Evolutionary conservation across 2,113 vertebrate genomes (phyloP), one percentile per base, ranked within the genome.

Genomic region (Zosterops hypoxanthus): DNA sequence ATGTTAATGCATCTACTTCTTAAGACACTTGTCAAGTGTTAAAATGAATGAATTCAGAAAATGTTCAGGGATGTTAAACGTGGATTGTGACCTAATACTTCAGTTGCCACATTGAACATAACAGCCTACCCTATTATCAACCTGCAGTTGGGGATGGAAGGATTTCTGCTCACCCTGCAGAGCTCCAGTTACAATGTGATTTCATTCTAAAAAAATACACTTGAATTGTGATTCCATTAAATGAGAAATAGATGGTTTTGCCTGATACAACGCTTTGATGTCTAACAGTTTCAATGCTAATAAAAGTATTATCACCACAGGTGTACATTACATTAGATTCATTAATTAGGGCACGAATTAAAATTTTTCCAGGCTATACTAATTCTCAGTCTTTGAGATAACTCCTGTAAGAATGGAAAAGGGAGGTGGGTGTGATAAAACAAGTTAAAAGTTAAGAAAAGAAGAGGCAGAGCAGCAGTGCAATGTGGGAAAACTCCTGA

Each of bases 251-350:
- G 95, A 94, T 92, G 86, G 86, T n/a, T 97, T 97, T 97, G 91
- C 90, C 90, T 34, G 41, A 97, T 97, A 96, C 23, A 94, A 90
- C 72, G 72, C 95, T 97, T 97, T 96, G 96, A 97, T 97, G 94
- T 96, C 94, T 97, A 89, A 86, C 65, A 97, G 88, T 85, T 96
- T 88, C 96, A 95, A 92, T 92, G 91, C 50, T 97, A 96, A 97
- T 97, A 97, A 95, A 97, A 88, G 47, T 93, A 92, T 97, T 97
- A 98, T 92, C 96, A 93, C 94, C 93, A 96, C 96, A 97, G 97
- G 97, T 98, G 94, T 94, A 91, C 92, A 36, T 65, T 93, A 92
- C 83, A 92, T 97, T 97, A 94, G 31, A 39, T 91, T 97, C 86
- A 96, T 91, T 97, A 97, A 97, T 97, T 96, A 97, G 84, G 81